Evolutionary conservation across 1,140 invertebrate species (phyloP).

Genomic region (Drosophila watanabei): DNA sequence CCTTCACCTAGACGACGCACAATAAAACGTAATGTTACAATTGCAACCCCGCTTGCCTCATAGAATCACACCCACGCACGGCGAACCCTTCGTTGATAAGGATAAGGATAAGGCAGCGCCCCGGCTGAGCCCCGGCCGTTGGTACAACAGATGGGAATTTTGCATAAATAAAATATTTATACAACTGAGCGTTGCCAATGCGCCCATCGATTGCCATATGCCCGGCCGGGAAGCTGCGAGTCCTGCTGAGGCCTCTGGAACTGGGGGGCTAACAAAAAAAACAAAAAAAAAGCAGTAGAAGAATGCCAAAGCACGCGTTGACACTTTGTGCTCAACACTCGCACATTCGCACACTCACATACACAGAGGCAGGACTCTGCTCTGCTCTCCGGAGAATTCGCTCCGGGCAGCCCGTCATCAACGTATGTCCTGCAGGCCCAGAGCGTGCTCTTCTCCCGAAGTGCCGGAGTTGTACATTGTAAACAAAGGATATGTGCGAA

Average conservation of each 20-base stretch:
- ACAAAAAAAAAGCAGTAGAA: conserved; percentile 51
- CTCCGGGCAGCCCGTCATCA: conserved; percentile 71
- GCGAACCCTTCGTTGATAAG: conserved; percentile 45
- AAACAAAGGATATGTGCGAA: conserved; percentile 71
- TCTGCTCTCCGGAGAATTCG: conserved; percentile 72
- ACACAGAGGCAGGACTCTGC: conserved; percentile 49
- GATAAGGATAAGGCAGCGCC: conserved; percentile 1
- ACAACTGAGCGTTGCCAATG: conserved; percentile 48
- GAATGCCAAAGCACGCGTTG: conserved; percentile 82
- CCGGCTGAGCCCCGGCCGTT: not conserved
- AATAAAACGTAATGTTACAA: conserved; percentile 44
- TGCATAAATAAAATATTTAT: conserved; percentile 57
- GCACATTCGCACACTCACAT: conserved; percentile 43
- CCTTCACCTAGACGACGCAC: conserved; percentile 17
- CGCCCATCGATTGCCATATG: conserved; percentile 52
- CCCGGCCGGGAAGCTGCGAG: conserved; percentile 22
- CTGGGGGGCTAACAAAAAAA: conserved; percentile 6
- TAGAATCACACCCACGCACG: conserved; percentile 20
- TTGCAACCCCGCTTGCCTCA: conserved; percentile 27
- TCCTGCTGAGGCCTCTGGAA: conserved; percentile 12
- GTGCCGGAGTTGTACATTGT: conserved; percentile 64
- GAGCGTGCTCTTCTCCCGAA: conserved; percentile 30
- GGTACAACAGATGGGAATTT: conserved; percentile 49
- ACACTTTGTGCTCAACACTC: conserved; percentile 82
- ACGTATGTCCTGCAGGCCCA: conserved; percentile 71